Base-by-base conservation (phyloP, 2,888 invertebrate genomes). In the Ectobius pallidus region DNA sequence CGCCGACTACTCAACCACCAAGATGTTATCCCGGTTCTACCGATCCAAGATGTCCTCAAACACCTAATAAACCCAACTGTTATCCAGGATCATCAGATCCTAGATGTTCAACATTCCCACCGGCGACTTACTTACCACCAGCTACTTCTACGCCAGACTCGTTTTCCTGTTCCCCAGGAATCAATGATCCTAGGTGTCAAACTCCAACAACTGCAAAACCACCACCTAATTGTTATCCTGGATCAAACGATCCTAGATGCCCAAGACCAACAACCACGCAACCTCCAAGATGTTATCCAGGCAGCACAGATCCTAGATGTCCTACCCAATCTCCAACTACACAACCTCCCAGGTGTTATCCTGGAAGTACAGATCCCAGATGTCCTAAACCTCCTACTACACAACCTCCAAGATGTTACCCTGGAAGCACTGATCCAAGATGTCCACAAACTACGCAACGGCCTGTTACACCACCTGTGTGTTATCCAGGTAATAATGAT, bases 171-270 rank as follows among this genome's bases (percentile, higher is more conserved):
- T 81, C 78, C 49, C 80, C 80, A 1, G 80, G 81, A 25, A 79
- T 78, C 75, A 79, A 3, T 68, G 82, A 79, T 79, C 83, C 81
- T 75, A 46, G 75, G 77, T 84, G 80, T 14, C 76, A 78, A 55
- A 69, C 0, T 77, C 73, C 52, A 80, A 81, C 75, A 67, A 76
- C 44, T 42, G 74, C 70, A 34, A 34, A 75, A 0, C 42, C 68
- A 27, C 46, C 16, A 25, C 70, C 70, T 14, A 49, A 69, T 25
- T 42, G 70, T 69, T 83, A 80, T 74, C 82, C 82, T 0, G 82
- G 83, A 0, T 79, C 79, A 11, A 76, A 49, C 4, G 82, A 82
- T 72, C 78, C 82, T 27, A 76, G 81, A 58, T 80, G 79, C 65
- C 78, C 81, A 0, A 74, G 76, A 34, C 80, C 81, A 2, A 79